These are phyloP conservation scores for Stigmatopora argus DNA, from an alignment of 2,113 vertebrate species.

Conservation along the genomic window DNA sequence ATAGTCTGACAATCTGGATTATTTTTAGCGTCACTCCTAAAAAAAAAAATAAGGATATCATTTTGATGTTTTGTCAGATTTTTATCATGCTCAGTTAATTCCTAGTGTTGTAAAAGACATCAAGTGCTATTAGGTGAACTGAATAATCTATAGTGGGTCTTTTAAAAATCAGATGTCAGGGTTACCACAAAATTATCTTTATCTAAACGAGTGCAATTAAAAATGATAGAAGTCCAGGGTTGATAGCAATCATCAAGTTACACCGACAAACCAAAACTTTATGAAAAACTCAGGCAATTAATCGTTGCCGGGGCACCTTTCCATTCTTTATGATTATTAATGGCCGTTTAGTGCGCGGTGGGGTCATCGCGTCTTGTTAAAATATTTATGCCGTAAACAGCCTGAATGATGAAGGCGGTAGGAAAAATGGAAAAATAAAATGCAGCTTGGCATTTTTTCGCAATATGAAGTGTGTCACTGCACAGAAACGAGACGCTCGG, in stretches of 20 bases:
- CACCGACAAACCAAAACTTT: slow-evolving; percentile 42
- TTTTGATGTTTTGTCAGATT: too few relatives aligned
- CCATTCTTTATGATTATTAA: slow-evolving; percentile 69
- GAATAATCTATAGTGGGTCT: too few relatives aligned
- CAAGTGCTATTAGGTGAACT: too few relatives aligned
- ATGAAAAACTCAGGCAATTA: slow-evolving; percentile 63
- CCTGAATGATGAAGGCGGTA: slow-evolving; percentile 57
- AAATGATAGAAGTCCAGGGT: too few relatives aligned
- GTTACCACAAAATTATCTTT: too few relatives aligned
- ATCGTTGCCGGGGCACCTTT: slow-evolving; percentile 49
- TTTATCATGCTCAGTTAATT: too few relatives aligned
- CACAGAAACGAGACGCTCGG: slow-evolving; percentile 46
- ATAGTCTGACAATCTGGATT: not conserved
- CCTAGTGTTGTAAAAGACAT: too few relatives aligned
- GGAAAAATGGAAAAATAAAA: slow-evolving; percentile 26
- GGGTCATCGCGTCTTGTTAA: slow-evolving; percentile 63
- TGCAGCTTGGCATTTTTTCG: slow-evolving; percentile 43
- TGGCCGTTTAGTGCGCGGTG: slow-evolving; percentile 53
- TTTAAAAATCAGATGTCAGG: too few relatives aligned
- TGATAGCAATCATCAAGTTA: too few relatives aligned
- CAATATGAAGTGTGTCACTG: not conserved
- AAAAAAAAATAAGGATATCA: not conserved
- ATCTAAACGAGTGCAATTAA: too few relatives aligned
- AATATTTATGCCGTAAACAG: slow-evolving; percentile 71
- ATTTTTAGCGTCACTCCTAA: not conserved